Evolutionary conservation across 2,888 invertebrate genomes (phyloP), one percentile per base, ranked within the genome.

Genomic region (Campopleginae sp.): DNA sequence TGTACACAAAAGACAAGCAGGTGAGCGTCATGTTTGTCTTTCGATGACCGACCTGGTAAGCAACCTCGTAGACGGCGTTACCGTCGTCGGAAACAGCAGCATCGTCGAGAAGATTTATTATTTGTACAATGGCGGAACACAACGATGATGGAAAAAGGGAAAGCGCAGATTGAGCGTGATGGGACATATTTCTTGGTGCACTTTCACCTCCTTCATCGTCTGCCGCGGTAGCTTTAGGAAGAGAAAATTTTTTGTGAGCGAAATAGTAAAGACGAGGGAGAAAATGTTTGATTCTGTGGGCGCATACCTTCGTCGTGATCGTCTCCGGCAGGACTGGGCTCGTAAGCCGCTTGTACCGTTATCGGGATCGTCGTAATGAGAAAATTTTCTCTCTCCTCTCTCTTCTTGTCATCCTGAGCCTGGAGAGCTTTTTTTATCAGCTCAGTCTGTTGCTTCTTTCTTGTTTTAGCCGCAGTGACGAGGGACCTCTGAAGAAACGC

Each of bases 381-480:
- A 93, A 99, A 99, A 90, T 98, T 98, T 93, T 99, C 99, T 17
- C 99, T 94, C 92, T 99, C 99, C n/a, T 97, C 97, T 8, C 98
- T 95, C 92, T 98, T 98, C 91, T 99, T 98, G 92, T 99, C 99
- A 91, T 99, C 99, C 89, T 99, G 98, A 58, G 98, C 98, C 92
- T 98, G 97, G 23, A 99, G 94, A 0, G 99, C 99, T 94, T 97
- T 96, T 91, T 98, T 98, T 81, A 99, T 98, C 84, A 99, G 96
- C 94, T 99, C 99, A 27, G 99, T 99, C 94, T 99, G 99, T 93
- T 99, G 99, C 93, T 99, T 99, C 93, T 99, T 98, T 27, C 99
- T 96, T 0, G 99, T 99, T 93, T 99, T 99, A 0, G 99, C 99
- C 12, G 99, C 99, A 38, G 99, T 99, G 68, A 99, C 99, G 90